Conservation (phyloP, 2,888 invertebrate genomes). For the Bombylius major region DNA sequence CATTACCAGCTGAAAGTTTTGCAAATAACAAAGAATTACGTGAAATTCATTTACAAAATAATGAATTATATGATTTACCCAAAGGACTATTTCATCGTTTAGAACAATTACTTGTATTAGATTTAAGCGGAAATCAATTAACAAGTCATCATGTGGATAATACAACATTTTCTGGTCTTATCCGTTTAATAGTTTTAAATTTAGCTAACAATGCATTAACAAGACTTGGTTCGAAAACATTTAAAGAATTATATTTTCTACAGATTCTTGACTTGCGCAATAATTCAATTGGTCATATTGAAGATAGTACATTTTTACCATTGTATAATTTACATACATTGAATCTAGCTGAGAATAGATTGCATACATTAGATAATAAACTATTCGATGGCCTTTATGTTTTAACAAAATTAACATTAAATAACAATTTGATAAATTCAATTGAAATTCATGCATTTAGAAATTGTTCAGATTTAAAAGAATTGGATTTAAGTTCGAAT, state of each 20-base stretch:
- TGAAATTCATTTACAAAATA: constrained; percentile 74
- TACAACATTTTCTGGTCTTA: constrained; percentile 71
- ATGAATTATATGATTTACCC: constrained; percentile 69
- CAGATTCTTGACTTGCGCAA: constrained; percentile 76
- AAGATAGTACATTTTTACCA: constrained; percentile 76
- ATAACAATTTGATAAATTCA: constrained; percentile 70
- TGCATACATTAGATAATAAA: constrained; percentile 67
- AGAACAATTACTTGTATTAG: constrained; percentile 71
- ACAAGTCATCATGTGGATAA: constrained; percentile 75
- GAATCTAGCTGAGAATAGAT: constrained; percentile 75
- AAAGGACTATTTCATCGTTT: constrained; percentile 71
- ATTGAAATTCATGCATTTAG: constrained; percentile 71
- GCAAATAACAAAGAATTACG: constrained; percentile 67
- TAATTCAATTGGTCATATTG: constrained; percentile 78
- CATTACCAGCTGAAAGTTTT: constrained; percentile 70
- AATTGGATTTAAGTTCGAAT: constrained; percentile 79
- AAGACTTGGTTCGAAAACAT: constrained; percentile 68
- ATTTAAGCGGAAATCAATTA: constrained; percentile 73
- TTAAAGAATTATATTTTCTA: constrained; percentile 74
- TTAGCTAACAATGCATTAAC: constrained; percentile 76
- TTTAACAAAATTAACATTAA: constrained; percentile 69
- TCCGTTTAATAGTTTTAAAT: constrained; percentile 72
- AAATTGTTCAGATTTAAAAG: constrained; percentile 78
- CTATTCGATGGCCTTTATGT: constrained; percentile 75
- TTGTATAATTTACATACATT: constrained; percentile 80